These are phyloP conservation scores for Acanthoscelides obtectus DNA, from an alignment of 2,888 invertebrate species.

Conservation along the genomic window DNA sequence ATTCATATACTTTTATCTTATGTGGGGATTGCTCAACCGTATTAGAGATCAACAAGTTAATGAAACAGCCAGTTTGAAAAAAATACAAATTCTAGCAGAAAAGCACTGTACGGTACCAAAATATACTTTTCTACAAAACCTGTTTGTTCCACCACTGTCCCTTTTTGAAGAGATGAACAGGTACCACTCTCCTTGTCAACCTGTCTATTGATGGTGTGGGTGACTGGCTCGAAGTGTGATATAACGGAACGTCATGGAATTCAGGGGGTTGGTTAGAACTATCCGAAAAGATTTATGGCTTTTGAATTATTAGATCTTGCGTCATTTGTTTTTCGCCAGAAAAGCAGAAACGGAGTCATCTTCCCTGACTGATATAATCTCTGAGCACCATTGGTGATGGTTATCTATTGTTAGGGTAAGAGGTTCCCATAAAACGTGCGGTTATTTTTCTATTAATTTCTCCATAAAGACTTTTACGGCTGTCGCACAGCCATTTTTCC, in stretches of 20 bases:
- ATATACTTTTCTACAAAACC: background rate
- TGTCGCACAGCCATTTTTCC: background rate
- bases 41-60: no score
- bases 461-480: background rate
- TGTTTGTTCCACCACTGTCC: background rate
- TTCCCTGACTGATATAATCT: background rate
- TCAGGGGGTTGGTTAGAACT: background rate
- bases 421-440: background rate
- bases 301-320: background rate
- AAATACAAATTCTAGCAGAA: no score
- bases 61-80: no score
- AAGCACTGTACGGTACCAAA: no score
- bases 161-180: background rate
- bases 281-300: background rate
- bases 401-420: background rate
- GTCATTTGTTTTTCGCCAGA: background rate
- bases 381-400: background rate
- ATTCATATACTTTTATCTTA: no score
- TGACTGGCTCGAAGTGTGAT: background rate
- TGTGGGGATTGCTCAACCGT: no score
- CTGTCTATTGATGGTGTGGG: background rate
- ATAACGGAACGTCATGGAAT: background rate
- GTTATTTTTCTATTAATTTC: background rate
- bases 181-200: background rate
- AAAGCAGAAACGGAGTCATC: background rate